Evolutionary conservation across 2,888 invertebrate species (phyloP).

Genomic region (Trichogramma dendrolimi): DNA sequence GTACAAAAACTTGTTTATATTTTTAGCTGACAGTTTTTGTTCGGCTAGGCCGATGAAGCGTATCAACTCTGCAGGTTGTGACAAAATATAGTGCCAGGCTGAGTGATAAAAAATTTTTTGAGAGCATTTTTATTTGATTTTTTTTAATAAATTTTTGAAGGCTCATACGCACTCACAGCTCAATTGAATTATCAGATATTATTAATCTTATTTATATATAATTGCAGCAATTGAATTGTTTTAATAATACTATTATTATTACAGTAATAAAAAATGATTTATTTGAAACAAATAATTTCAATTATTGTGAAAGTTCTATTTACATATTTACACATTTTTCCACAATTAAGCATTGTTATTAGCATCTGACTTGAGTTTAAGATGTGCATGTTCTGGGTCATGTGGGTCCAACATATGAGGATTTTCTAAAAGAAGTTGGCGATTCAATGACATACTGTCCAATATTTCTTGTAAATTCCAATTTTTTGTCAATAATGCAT

Average conservation of each 20-base stretch:
- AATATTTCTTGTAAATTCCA: conserved; percentile 72
- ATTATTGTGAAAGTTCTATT: conserved; percentile 23
- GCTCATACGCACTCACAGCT: too few species aligned
- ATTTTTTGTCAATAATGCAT: conserved; percentile 76
- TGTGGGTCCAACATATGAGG: conserved; percentile 20
- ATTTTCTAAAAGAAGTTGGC: conserved; percentile 53
- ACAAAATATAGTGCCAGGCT: too few species aligned
- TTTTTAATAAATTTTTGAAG: neutral
- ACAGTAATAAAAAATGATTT: conserved; percentile 25
- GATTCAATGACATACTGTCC: conserved; percentile 61
- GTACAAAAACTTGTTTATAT: conserved; percentile 12
- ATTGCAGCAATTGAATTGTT: neutral
- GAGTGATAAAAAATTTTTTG: too few species aligned
- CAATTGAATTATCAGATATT: too few species aligned
- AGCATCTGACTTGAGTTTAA: conserved; percentile 6
- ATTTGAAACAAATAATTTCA: conserved; percentile 20
- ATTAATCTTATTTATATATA: neutral
- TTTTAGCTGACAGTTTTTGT: conserved; percentile 8
- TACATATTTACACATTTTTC: conserved; percentile 10
- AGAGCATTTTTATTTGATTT: neutral
- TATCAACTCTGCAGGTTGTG: conserved; percentile 2
- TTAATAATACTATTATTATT: conserved; percentile 10
- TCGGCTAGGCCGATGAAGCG: neutral
- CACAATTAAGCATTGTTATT: conserved; percentile 3
- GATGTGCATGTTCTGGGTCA: conserved; percentile 17